Conservation (phyloP, 2,113 vertebrate species). For the Clarias magur region DNA sequence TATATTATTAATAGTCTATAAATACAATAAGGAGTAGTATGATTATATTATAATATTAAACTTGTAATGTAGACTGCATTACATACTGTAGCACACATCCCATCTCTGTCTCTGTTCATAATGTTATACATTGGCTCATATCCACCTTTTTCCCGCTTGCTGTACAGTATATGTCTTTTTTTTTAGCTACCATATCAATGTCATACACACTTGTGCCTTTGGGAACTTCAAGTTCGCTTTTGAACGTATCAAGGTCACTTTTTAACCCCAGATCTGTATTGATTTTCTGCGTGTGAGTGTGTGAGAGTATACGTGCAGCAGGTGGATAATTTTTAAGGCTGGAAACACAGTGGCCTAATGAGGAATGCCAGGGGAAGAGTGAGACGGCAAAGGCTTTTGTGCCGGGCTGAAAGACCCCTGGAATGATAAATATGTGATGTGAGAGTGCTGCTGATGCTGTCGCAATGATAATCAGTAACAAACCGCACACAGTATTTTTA, state of each 20-base stretch:
- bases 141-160: neutral
- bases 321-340: slow-evolving; percentile 38
- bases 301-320: slow-evolving; percentile 33
- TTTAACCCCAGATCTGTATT: slow-evolving; percentile 19
- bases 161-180: neutral
- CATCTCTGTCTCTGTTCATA: neutral
- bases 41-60: too few species aligned
- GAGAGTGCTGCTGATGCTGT: slow-evolving; percentile 35
- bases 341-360: slow-evolving; percentile 21
- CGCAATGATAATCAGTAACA: slow-evolving; percentile 34
- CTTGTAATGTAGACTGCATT: neutral
- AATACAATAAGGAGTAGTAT: too few species aligned
- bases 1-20: too few species aligned
- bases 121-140: neutral
- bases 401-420: slow-evolving; percentile 27
- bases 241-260: slow-evolving; percentile 39
- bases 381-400: slow-evolving; percentile 33
- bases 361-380: slow-evolving; percentile 36
- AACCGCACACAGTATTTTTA: neutral
- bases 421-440: slow-evolving; percentile 44
- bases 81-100: neutral
- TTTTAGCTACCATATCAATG: neutral
- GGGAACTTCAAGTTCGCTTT: slow-evolving; percentile 30
- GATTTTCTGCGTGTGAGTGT: slow-evolving; percentile 31
- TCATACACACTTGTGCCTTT: slow-evolving; percentile 18